phyloP scores from a whole-genome alignment of 1,140 invertebrate genomes.

The Myzus persicae region DNA sequence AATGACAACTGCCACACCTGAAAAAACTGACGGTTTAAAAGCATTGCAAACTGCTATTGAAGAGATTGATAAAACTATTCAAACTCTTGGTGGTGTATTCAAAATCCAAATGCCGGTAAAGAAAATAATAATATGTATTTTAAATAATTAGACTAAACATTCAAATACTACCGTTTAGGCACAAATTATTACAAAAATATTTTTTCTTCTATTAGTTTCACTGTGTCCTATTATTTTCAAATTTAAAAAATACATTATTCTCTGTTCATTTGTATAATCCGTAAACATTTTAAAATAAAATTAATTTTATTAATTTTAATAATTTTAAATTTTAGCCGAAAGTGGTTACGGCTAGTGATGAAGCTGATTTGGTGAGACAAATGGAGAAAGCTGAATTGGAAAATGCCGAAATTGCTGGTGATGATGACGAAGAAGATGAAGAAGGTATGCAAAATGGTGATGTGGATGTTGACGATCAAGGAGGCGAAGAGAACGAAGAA shows the following conservation, averaged over 20 bases:
- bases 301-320: no score
- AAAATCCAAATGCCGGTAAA: conserved; percentile 93
- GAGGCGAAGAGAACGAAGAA: conserved; percentile 60
- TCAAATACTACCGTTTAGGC: not conserved
- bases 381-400: conserved; percentile 93
- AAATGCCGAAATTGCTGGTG: conserved; percentile 91
- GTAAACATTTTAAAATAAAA: no score
- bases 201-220: not conserved
- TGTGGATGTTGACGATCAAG: conserved; percentile 65
- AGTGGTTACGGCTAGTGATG: conserved; percentile 97
- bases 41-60: conserved; percentile 88
- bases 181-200: no score
- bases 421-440: conserved; percentile 85
- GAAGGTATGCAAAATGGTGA: conserved; percentile 69
- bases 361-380: conserved; percentile 91
- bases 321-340: conserved; percentile 77
- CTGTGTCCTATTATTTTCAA: not conserved
- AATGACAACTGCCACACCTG: conserved; percentile 97
- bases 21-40: conserved; percentile 91
- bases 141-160: not conserved
- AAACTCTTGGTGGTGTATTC: conserved; percentile 87
- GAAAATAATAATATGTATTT: conserved; percentile 60
- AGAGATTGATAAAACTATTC: conserved; percentile 86
- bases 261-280: not conserved
- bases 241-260: not conserved